These are phyloP conservation scores for Flexamia atlantica DNA, from an alignment of 2,888 invertebrate species.

Conservation along the genomic window DNA sequence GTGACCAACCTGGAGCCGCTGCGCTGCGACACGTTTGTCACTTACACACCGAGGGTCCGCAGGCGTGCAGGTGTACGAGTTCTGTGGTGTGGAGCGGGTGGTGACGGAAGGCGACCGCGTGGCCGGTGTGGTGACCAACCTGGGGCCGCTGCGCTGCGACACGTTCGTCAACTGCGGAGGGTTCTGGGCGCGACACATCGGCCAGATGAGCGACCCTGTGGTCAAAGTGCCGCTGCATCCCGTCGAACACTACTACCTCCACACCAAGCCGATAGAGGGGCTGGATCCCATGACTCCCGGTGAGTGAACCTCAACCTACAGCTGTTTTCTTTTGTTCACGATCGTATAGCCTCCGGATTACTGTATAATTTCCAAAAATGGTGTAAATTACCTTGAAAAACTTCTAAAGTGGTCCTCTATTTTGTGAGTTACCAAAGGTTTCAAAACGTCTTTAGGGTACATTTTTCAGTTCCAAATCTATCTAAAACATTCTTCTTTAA, in stretches of 20 bases:
- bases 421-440: no score
- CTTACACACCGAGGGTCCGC: conserved; percentile 69
- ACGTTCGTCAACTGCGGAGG: conserved; percentile 98
- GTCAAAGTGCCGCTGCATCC: conserved; percentile 93
- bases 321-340: no score
- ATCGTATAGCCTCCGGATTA: no score
- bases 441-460: no score
- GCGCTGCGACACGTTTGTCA: conserved; percentile 94
- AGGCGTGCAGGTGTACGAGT: conserved; percentile 89
- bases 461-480: no score
- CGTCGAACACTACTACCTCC: conserved; percentile 95
- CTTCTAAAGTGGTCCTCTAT: no score
- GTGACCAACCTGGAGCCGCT: conserved; percentile 87
- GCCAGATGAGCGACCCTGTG: conserved; percentile 89
- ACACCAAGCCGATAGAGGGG: conserved; percentile 88
- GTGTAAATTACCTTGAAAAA: no score
- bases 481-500: no score
- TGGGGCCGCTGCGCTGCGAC: conserved; percentile 89
- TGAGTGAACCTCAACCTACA: no score
- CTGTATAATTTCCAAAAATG: no score
- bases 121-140: conserved; percentile 85
- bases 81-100: conserved; percentile 85
- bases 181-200: conserved; percentile 95
- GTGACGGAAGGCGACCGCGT: conserved; percentile 83
- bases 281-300: conserved; percentile 90